phyloP scores from a whole-genome alignment of 2,888 invertebrate genomes.

The Calliphora vomitoria region DNA sequence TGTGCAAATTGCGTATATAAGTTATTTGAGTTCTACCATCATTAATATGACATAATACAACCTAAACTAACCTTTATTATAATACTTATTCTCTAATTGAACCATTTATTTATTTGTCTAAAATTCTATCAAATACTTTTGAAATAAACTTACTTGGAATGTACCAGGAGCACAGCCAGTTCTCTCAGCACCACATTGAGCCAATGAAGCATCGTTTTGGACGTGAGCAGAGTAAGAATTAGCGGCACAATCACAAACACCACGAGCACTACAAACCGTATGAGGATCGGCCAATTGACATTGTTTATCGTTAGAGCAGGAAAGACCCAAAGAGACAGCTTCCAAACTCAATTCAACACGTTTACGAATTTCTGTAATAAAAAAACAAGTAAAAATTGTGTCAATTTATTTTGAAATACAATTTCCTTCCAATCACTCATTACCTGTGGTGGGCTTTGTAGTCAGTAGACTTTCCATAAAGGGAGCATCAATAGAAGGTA shows the following conservation, averaged over 20 bases:
- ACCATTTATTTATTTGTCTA: too few species aligned
- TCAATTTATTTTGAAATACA: neutral
- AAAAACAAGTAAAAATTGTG: neutral
- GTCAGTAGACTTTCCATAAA: slow-evolving; percentile 68
- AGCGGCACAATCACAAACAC: slow-evolving; percentile 90
- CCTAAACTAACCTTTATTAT: too few species aligned
- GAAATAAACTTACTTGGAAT: slow-evolving; percentile 86
- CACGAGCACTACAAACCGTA: slow-evolving; percentile 87
- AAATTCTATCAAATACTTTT: too few species aligned
- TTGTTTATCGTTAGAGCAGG: slow-evolving; percentile 91
- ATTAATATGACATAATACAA: too few species aligned
- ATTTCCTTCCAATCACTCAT: neutral
- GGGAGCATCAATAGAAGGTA: slow-evolving; percentile 74
- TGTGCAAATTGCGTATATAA: too few species aligned
- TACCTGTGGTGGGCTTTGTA: slow-evolving; percentile 77
- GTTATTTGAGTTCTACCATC: too few species aligned
- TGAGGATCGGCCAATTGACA: slow-evolving; percentile 92
- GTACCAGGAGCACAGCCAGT: slow-evolving; percentile 94
- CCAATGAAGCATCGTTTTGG: slow-evolving; percentile 86
- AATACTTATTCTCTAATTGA: too few species aligned
- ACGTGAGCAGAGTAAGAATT: slow-evolving; percentile 8
- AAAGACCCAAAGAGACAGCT: slow-evolving; percentile 90
- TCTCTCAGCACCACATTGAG: slow-evolving; percentile 88
- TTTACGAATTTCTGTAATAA: slow-evolving; percentile 80
- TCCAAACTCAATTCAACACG: slow-evolving; percentile 84